These are phyloP conservation scores for Brevimyrus niger DNA, from an alignment of 2,113 vertebrate species.

Conservation along the genomic window DNA sequence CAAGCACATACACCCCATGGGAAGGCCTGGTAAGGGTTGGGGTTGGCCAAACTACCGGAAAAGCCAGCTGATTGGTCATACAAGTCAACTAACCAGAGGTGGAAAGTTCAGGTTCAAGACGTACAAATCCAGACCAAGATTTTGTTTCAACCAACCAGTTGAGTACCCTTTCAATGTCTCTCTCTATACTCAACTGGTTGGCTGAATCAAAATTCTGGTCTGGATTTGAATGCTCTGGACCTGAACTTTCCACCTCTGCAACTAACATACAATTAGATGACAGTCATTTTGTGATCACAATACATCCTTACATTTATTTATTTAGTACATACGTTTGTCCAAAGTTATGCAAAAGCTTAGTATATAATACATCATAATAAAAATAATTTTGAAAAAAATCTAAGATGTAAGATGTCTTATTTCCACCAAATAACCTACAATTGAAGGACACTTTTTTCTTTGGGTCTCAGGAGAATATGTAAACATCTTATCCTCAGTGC, in stretches of 20 bases:
- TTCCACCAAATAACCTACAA: too few species aligned
- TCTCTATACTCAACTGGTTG: not conserved
- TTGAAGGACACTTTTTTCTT: too few species aligned
- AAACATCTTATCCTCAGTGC: not conserved
- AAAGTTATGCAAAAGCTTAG: not conserved
- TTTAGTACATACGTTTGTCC: not conserved
- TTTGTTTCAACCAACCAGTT: not conserved
- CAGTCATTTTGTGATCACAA: not conserved
- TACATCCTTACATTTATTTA: not conserved
- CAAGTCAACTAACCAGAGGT: not conserved
- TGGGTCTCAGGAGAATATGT: too few species aligned
- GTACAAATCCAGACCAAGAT: not conserved
- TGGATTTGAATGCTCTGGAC: not conserved
- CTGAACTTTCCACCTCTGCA: not conserved
- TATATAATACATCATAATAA: not conserved
- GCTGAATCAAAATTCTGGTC: not conserved
- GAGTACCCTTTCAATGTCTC: too few species aligned
- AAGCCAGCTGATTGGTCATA: slow-evolving; percentile 20
- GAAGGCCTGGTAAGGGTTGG: slow-evolving; percentile 35
- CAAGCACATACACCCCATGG: slow-evolving; percentile 48
- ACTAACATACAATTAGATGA: not conserved
- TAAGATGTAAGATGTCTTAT: too few species aligned
- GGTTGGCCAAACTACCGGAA: slow-evolving; percentile 23
- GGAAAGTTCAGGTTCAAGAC: not conserved
- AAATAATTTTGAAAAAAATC: too few species aligned